Percentiles rank a stretch among this genome's conserved stretches.
Conservation (phyloP, 2,888 invertebrate species). For the Drosophila anomelani region DNA sequence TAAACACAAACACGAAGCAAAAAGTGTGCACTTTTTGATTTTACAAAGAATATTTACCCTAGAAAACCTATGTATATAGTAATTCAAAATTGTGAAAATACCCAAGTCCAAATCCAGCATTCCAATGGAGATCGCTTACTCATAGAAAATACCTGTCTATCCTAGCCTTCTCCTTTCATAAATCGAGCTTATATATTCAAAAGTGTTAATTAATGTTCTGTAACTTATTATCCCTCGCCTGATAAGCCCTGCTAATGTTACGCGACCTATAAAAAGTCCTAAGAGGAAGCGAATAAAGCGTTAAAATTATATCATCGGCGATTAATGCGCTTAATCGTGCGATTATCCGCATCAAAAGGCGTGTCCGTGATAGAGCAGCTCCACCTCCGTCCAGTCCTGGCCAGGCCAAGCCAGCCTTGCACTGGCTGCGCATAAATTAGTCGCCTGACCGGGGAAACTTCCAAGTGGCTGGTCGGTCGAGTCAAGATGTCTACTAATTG, state of each 20-base stretch:
- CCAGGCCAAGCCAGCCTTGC: background rate
- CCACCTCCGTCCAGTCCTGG: background rate
- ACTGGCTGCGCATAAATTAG: conserved; percentile 36
- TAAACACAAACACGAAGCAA: background rate
- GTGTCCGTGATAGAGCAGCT: conserved; percentile 1
- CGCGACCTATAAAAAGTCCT: background rate
- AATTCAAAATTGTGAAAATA: background rate
- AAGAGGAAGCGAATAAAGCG: background rate
- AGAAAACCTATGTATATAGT: background rate
- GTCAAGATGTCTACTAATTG: conserved; percentile 67
- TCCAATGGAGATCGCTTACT: background rate
- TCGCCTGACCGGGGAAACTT: conserved; percentile 39
- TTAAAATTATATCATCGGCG: conserved; percentile 41
- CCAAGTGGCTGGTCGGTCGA: conserved; percentile 55
- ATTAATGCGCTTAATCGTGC: conserved; percentile 53
- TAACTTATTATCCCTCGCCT: background rate
- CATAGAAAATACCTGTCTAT: background rate
- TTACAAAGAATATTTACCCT: background rate
- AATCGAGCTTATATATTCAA: background rate
- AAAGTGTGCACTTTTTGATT: background rate
- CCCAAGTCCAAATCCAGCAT: background rate
- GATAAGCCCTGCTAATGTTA: conserved; percentile 1
- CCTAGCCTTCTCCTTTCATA: background rate
- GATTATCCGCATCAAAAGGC: conserved; percentile 41
- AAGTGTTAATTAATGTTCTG: background rate